Evolutionary conservation across 2,888 invertebrate species (phyloP).

Genomic region (Deilephila porcellus): DNA sequence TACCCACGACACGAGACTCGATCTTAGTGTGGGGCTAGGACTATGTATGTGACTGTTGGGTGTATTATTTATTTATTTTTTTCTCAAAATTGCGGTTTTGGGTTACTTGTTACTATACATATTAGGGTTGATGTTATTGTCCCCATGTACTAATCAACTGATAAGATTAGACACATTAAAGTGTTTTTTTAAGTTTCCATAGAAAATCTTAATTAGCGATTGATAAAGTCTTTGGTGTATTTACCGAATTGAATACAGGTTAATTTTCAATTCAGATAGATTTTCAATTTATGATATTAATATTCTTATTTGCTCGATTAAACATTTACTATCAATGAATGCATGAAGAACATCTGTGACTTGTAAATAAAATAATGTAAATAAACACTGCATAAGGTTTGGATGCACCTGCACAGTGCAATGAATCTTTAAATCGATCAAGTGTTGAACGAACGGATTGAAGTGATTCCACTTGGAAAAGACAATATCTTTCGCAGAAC

Average conservation of each 20-base stretch:
- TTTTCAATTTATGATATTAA: not conserved
- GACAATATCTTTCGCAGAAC: not conserved
- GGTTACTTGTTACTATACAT: too few species aligned
- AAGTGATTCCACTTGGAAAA: not conserved
- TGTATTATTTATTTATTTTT: too few species aligned
- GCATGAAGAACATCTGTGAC: too few species aligned
- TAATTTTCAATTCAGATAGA: not conserved
- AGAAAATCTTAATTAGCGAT: not conserved
- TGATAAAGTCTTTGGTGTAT: not conserved
- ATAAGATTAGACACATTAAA: not conserved
- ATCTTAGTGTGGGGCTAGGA: too few species aligned
- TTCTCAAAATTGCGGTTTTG: too few species aligned
- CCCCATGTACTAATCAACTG: not conserved
- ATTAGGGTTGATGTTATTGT: not conserved
- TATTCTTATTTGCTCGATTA: not conserved
- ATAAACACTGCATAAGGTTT: too few species aligned
- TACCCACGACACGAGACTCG: too few species aligned
- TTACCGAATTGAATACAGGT: not conserved
- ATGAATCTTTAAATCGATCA: not conserved
- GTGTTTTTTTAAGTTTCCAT: not conserved
- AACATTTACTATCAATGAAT: too few species aligned
- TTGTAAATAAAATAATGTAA: too few species aligned
- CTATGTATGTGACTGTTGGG: too few species aligned
- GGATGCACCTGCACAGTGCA: not conserved
- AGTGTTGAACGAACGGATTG: not conserved